phyloP scores from a whole-genome alignment of 2,113 vertebrate species.

The Furnarius figulus region DNA sequence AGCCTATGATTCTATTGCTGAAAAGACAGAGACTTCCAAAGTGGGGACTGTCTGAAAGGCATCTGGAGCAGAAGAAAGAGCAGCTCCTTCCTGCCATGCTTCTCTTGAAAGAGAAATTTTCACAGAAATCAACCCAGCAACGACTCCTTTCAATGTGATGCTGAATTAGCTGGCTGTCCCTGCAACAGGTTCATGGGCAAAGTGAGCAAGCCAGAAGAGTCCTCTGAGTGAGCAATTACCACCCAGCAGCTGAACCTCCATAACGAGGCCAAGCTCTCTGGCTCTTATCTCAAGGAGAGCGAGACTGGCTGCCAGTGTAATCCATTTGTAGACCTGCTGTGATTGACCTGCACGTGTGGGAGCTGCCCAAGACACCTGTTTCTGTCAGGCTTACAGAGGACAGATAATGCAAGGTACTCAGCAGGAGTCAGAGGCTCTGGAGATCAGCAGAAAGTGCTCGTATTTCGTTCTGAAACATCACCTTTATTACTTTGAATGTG shows the following conservation, averaged over 20 bases:
- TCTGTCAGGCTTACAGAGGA: not conserved
- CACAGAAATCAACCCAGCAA: not conserved
- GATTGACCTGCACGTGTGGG: not conserved
- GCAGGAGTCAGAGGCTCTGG: not conserved
- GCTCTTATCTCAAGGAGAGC: not conserved
- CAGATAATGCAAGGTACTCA: not conserved
- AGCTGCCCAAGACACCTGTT: not conserved
- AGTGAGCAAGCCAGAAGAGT: not conserved
- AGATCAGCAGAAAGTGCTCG: not conserved
- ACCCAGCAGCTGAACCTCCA: not conserved
- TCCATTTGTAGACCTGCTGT: not conserved
- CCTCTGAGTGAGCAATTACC: not conserved
- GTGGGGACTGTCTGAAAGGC: not conserved
- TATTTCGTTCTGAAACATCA: not conserved
- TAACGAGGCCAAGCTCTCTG: not conserved
- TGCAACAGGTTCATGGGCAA: not conserved
- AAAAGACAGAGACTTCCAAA: not conserved
- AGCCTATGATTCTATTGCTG: not conserved
- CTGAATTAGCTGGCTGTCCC: not conserved
- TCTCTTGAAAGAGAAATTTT: not conserved
- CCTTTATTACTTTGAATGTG: not conserved
- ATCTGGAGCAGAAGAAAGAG: not conserved
- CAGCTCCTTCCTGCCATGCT: rapidly evolving
- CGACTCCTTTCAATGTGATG: not conserved
- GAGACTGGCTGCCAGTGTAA: not conserved